These are phyloP conservation scores for Electrona antarctica DNA, from an alignment of 2,113 vertebrate genomes.

Conservation along the genomic window DNA sequence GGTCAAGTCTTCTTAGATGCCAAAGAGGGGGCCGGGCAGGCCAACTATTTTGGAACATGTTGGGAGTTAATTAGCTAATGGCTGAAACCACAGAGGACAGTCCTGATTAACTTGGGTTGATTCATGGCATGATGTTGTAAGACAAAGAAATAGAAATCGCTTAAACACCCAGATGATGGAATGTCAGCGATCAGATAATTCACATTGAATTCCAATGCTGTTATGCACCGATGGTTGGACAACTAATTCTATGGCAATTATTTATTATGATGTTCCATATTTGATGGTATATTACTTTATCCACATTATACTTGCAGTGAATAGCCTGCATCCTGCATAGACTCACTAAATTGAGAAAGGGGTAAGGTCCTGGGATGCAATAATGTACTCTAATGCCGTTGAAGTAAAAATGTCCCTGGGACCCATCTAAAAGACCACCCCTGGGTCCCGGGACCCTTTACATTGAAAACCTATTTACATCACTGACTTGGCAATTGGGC, in stretches of 20 bases:
- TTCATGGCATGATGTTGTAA: constrained; percentile 10
- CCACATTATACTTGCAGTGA: not conserved
- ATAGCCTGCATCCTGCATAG: not conserved
- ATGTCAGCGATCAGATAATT: not conserved
- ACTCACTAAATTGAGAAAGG: too few relatives aligned
- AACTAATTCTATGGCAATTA: not conserved
- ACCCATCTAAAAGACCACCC: too few relatives aligned
- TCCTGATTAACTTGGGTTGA: constrained; percentile 32
- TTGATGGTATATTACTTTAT: not conserved
- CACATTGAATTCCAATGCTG: not conserved
- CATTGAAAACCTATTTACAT: too few relatives aligned
- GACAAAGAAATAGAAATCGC: not conserved
- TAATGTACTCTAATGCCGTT: too few relatives aligned
- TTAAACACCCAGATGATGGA: not conserved
- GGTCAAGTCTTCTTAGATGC: constrained; percentile 17
- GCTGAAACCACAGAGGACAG: constrained; percentile 39
- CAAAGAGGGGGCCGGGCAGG: not conserved
- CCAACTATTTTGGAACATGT: constrained; percentile 30
- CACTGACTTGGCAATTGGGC: too few relatives aligned
- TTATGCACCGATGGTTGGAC: not conserved
- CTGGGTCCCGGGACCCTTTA: too few relatives aligned
- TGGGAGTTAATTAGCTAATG: constrained; percentile 45
- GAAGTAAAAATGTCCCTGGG: too few relatives aligned
- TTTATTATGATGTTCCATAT: not conserved
- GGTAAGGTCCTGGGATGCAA: too few relatives aligned